phyloP scores from a whole-genome alignment of 2,797 vertebrate species.

The Liparis tanakae region DNA sequence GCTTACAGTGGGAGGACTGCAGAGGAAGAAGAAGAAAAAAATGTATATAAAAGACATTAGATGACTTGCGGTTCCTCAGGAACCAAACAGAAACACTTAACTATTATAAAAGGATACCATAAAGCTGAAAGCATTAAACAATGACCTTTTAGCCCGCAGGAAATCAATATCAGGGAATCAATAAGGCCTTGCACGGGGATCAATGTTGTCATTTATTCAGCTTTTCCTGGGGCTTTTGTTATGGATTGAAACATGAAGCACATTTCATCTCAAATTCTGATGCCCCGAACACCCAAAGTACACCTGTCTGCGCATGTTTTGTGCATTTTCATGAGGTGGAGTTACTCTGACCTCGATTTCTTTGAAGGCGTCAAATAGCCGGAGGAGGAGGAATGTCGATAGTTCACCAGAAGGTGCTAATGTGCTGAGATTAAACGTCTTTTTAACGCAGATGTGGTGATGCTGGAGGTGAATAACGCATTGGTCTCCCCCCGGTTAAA shows the following conservation, averaged over 20 bases:
- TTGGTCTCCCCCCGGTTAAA: not conserved
- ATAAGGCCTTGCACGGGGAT: not conserved
- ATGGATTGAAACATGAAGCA: conserved; percentile 1
- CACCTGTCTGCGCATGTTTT: not conserved
- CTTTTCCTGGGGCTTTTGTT: not conserved
- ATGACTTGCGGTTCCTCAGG: not conserved
- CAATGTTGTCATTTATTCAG: not conserved
- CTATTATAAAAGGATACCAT: not conserved
- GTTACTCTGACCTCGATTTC: not conserved
- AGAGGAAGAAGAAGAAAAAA: not conserved
- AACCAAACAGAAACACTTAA: not conserved
- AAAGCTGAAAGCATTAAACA: not conserved
- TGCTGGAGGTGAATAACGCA: not conserved
- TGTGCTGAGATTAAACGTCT: not conserved
- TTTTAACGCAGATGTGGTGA: not conserved
- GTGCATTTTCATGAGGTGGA: not conserved
- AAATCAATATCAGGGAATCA: conserved; percentile 10
- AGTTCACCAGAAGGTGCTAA: not conserved
- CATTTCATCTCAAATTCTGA: conserved; percentile 2
- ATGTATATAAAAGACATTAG: not conserved
- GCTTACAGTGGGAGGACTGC: not conserved
- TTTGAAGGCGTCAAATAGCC: not conserved
- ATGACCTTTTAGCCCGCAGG: not conserved
- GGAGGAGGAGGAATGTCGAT: not conserved
- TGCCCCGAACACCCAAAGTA: not conserved